Conservation (phyloP, 2,888 invertebrate species). For the Allacma fusca region DNA sequence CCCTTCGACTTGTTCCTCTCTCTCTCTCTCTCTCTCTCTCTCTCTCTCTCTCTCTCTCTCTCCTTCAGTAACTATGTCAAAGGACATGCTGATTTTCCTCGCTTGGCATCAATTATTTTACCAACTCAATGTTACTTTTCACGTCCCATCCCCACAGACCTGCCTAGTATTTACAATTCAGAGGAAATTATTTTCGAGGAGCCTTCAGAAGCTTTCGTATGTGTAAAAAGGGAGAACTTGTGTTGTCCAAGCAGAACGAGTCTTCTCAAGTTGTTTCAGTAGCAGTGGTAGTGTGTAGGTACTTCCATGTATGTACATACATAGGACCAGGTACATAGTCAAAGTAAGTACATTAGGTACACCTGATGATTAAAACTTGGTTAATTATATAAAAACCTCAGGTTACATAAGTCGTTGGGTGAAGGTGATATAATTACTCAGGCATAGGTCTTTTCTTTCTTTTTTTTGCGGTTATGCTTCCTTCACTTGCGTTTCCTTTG, state of each 20-base stretch:
- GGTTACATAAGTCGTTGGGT: neutral
- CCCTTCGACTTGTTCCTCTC: neutral
- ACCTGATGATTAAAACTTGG: neutral
- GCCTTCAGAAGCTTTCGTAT: neutral
- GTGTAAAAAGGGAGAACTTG: neutral
- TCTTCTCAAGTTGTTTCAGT: neutral
- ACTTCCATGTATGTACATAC: neutral
- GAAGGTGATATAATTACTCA: constrained; percentile 30
- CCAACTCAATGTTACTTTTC: neutral
- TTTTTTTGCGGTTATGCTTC: constrained; percentile 16
- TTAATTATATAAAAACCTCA: constrained; percentile 10
- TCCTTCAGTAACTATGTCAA: constrained; percentile 1
- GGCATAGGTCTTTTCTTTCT: neutral
- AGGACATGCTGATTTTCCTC: constrained; percentile 7
- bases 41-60: neutral
- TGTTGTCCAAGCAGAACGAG: too few relatives aligned
- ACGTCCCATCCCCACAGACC: too few relatives aligned
- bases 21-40: constrained; percentile 10
- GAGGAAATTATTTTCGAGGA: too few relatives aligned
- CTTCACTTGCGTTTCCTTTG: neutral
- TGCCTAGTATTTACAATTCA: too few relatives aligned
- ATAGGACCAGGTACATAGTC: neutral
- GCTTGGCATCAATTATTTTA: neutral
- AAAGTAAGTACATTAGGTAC: neutral
- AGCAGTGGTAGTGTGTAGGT: neutral